Evolutionary conservation across 2,113 vertebrate species (phyloP).

Genomic region (Eulemur macaco): DNA sequence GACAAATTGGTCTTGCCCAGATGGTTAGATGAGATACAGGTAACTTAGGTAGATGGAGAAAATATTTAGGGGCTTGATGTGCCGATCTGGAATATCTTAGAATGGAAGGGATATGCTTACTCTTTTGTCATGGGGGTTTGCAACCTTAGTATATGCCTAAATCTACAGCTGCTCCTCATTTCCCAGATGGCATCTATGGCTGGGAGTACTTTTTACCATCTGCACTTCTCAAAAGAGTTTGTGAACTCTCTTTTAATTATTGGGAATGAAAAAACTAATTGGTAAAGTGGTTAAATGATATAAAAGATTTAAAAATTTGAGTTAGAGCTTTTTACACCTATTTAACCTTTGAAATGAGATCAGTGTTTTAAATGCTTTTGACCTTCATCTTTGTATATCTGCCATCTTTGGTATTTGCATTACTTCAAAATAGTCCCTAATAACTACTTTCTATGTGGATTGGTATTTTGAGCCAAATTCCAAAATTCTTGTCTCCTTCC

Average conservation of each 20-base stretch:
- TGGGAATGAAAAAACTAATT: conserved; percentile 80
- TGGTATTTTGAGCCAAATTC: conserved; percentile 69
- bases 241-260: conserved; percentile 82
- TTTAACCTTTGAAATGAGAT: conserved; percentile 59
- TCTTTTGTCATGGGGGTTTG: conserved; percentile 76
- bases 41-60: conserved; percentile 49
- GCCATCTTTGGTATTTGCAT: conserved; percentile 47
- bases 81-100: conserved; percentile 31
- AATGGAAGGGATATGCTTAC: conserved; percentile 58
- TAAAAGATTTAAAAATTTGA: conserved; percentile 60
- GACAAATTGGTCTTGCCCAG: conserved; percentile 53
- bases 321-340: conserved; percentile 25
- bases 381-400: conserved; percentile 60
- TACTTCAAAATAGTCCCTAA: conserved; percentile 54
- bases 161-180: conserved; percentile 80
- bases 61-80: not conserved
- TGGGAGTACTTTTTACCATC: conserved; percentile 82
- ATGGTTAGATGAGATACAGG: conserved; percentile 41
- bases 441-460: conserved; percentile 55
- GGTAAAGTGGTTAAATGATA: conserved; percentile 72
- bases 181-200: conserved; percentile 82
- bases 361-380: conserved; percentile 48
- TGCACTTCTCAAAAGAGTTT: conserved; percentile 81
- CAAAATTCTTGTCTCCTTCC: conserved; percentile 62
- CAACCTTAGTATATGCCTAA: conserved; percentile 80